Base-by-base conservation (phyloP, 2,797 vertebrate species). In the Odontamblyopus lacepedii region DNA sequence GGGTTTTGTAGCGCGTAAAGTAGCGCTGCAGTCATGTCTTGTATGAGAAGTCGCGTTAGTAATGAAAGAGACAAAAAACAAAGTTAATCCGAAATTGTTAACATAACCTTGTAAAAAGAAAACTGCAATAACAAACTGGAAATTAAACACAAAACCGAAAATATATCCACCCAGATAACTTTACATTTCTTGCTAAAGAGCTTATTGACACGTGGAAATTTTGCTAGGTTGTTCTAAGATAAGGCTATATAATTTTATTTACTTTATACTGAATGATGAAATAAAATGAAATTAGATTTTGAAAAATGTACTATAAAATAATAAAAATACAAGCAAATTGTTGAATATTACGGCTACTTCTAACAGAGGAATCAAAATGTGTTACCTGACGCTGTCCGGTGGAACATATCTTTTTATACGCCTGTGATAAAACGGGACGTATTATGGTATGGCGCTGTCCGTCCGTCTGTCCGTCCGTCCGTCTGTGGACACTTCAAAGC, bases 1-100 rank as follows among this genome's bases (percentile, higher is more conserved):
- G 59, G 69, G 67, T 63, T 78, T 63, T 75, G 72, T 60, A 79
- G 56, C 18, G 78, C 68, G n/a, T 76, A 77, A 69, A 77, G 18
- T 59, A 70, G 53, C 3, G 85, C 76, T 32, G 65, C 63, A 70
- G 61, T 91, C 94, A 94, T 89, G 8, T 9, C 82, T 89, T 57
- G 7, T 6, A 69, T 71, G 0, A 77, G 64, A n/a, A 67, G 7
- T 19, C 5, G 35, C 7, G 1, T 38, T 38, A 38, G 23, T 67
- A 29, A 53, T n/a, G 18, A 15, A 64, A 48, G 41, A 67, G 15
- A 4, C 15, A 15, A 4, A 56, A 5, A 35, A 9, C 32, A 6
- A 62, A 62, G 61, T 32, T 35, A 18, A 32, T 19, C 30, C 16
- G 8, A 55, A 55, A n/a, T 8, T 55, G 51, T 55, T 55, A 18